phyloP scores from a whole-genome alignment of 2,113 vertebrate species.

The Nansenia antarctica region DNA sequence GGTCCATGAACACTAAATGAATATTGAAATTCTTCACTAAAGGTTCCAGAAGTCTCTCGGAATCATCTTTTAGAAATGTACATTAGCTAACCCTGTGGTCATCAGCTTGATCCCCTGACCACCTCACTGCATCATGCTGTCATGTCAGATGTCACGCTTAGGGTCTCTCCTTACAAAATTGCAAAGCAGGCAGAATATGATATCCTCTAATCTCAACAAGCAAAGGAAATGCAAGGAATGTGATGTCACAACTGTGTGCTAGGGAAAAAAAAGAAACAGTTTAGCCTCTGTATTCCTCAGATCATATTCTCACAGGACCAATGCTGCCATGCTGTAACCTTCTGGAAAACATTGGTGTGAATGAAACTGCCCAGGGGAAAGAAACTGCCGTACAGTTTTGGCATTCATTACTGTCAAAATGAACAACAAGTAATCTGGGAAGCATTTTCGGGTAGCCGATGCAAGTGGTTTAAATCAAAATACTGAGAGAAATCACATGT shows the following conservation, averaged over 20 bases:
- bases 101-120: not conserved
- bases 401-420: slow-evolving; percentile 10
- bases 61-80: slow-evolving; percentile 1
- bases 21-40: not conserved
- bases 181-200: slow-evolving; percentile 29
- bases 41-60: not conserved
- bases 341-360: slow-evolving; percentile 24
- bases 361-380: slow-evolving; percentile 19
- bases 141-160: slow-evolving; percentile 45
- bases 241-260: slow-evolving; percentile 35
- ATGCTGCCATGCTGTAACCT: not conserved
- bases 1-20: not conserved
- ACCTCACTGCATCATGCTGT: slow-evolving; percentile 5
- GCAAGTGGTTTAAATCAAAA: not conserved
- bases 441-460: slow-evolving; percentile 2
- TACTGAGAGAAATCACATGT: slow-evolving; percentile 40
- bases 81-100: not conserved
- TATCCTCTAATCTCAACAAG: slow-evolving; percentile 45
- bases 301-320: slow-evolving; percentile 11
- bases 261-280: slow-evolving; percentile 1
- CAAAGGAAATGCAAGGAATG: slow-evolving; percentile 36
- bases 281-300: slow-evolving; percentile 5
- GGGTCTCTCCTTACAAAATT: slow-evolving; percentile 9
- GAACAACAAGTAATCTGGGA: slow-evolving; percentile 1
- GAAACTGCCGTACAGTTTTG: slow-evolving; percentile 6